Conservation (phyloP, 1,140 invertebrate species). For the Drosophila kikkawai region DNA sequence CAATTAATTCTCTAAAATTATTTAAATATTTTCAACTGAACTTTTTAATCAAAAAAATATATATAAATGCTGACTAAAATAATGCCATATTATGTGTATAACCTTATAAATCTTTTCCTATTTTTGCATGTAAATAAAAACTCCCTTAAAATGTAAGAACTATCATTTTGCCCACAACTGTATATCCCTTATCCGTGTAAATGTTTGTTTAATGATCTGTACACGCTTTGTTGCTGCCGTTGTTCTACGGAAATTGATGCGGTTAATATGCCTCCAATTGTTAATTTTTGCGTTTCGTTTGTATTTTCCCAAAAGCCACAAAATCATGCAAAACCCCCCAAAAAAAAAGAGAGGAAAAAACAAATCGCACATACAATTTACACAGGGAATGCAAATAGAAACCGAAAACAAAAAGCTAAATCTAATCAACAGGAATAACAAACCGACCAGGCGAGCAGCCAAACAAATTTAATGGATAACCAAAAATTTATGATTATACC, state of each 20-base stretch:
- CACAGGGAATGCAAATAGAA: conserved; percentile 25
- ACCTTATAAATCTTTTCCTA: neutral
- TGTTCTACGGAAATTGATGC: conserved; percentile 65
- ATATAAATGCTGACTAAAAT: too few species aligned
- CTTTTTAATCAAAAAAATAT: too few species aligned
- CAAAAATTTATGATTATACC: conserved; percentile 40
- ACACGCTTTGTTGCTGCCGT: conserved; percentile 9
- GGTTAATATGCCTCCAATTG: conserved; percentile 79
- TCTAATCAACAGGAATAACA: conserved; percentile 52
- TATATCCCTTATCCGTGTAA: neutral
- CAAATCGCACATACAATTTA: conserved; percentile 1
- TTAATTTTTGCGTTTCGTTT: conserved; percentile 60
- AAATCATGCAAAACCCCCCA: neutral
- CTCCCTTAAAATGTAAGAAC: too few species aligned
- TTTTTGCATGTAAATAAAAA: too few species aligned
- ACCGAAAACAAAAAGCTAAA: conserved; percentile 44
- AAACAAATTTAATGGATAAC: conserved; percentile 52
- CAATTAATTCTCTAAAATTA: too few species aligned
- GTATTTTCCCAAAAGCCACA: conserved; percentile 37
- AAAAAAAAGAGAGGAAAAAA: neutral
- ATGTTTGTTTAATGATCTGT: conserved; percentile 75
- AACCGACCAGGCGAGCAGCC: conserved; percentile 27
- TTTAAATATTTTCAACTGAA: too few species aligned
- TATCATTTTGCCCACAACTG: neutral
- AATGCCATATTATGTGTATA: too few species aligned